Percentiles rank a stretch among this genome's conserved stretches.
phyloP scores from a whole-genome alignment of 2,113 vertebrate species.

The Poeciliopsis prolifica region DNA sequence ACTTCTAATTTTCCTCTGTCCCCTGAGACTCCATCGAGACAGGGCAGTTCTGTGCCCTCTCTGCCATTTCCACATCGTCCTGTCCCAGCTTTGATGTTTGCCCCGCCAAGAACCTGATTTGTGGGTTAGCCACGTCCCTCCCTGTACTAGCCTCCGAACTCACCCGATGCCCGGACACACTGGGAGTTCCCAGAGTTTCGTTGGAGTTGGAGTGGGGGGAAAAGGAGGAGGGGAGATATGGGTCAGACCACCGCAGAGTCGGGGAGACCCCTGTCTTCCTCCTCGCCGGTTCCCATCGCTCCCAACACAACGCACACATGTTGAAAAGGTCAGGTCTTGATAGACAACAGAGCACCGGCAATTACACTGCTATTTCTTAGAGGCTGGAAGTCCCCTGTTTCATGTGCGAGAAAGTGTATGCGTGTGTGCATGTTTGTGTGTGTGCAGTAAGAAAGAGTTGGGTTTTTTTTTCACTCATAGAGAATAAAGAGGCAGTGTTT shows the following conservation, averaged over 20 bases:
- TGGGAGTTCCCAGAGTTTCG: constrained; percentile 65
- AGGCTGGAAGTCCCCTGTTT: constrained; percentile 78
- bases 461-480: constrained; percentile 52
- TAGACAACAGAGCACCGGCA: constrained; percentile 81
- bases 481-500: constrained; percentile 81
- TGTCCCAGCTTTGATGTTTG: constrained; percentile 52
- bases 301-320: constrained; percentile 68
- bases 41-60: constrained; percentile 51
- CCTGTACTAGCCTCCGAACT: constrained; percentile 23
- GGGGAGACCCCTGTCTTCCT: constrained; percentile 73
- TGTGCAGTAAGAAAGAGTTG: constrained; percentile 47
- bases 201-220: constrained; percentile 25
- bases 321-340: constrained; percentile 79
- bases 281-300: constrained; percentile 70
- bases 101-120: constrained; percentile 51
- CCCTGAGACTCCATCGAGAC: constrained; percentile 41
- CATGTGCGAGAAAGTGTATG: constrained; percentile 44
- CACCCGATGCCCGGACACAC: constrained; percentile 44
- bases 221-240: constrained; percentile 33
- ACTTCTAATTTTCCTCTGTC: constrained; percentile 40
- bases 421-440: constrained; percentile 43
- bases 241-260: constrained; percentile 77
- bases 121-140: constrained; percentile 41
- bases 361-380: constrained; percentile 75
- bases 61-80: constrained; percentile 44